These are phyloP conservation scores for Phrixothrix hirtus DNA, from an alignment of 2,888 invertebrate genomes.

Conservation along the genomic window DNA sequence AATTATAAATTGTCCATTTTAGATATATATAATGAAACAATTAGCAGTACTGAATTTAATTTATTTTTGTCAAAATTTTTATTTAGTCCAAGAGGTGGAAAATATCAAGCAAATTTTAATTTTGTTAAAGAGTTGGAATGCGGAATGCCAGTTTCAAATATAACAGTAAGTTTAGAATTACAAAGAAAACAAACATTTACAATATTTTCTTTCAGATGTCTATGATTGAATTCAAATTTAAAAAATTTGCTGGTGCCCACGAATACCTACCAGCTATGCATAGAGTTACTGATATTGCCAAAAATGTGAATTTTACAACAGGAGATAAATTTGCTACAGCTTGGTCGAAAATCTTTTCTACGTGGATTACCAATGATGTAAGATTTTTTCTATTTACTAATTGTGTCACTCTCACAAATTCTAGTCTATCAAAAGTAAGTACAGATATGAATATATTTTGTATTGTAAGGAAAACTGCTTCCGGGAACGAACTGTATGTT, in stretches of 20 bases:
- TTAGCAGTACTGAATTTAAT: conserved; percentile 63
- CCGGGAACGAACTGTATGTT: too few species aligned
- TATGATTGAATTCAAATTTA: conserved; percentile 67
- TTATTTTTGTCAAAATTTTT: conserved; percentile 70
- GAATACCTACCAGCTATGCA: conserved; percentile 78
- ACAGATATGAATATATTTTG: too few species aligned
- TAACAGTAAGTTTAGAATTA: conserved; percentile 58
- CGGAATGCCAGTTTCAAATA: conserved; percentile 63
- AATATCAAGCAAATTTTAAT: conserved; percentile 69
- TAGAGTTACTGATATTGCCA: conserved; percentile 61
- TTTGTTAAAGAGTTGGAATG: conserved; percentile 65
- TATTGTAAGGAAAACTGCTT: too few species aligned
- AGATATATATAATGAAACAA: conserved; percentile 57
- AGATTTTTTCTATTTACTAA: too few species aligned
- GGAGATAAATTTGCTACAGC: conserved; percentile 67
- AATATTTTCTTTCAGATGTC: conserved; percentile 56
- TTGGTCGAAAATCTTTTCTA: conserved; percentile 73
- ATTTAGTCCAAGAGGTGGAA: conserved; percentile 69
- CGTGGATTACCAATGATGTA: conserved; percentile 79
- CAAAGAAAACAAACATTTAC: too few species aligned
- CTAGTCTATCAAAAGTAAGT: too few species aligned
- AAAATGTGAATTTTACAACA: conserved; percentile 62
- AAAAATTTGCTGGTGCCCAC: conserved; percentile 63
- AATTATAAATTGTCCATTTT: too few species aligned
- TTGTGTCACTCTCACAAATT: too few species aligned